Evolutionary conservation across 2,888 invertebrate genomes (phyloP).

Genomic region (Lithophane socia): DNA sequence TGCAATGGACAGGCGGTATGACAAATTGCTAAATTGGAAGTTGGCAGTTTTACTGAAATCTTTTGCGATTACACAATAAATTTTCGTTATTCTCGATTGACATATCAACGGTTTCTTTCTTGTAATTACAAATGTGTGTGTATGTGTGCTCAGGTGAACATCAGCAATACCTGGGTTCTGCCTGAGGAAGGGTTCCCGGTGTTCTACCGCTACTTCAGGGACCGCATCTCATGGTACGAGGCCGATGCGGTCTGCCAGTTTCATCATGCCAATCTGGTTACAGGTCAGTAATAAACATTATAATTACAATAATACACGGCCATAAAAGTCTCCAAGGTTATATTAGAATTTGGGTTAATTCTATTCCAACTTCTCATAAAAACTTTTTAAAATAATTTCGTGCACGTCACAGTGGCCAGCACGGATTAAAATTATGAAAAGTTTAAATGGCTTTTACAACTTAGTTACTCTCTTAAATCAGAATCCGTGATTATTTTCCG

Average conservation of each 20-base stretch:
- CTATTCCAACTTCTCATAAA: constrained; percentile 31
- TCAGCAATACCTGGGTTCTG: constrained; percentile 95
- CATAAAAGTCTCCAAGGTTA: constrained; percentile 16
- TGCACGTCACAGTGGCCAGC: constrained; percentile 63
- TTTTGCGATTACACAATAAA: neutral
- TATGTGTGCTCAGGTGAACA: constrained; percentile 92
- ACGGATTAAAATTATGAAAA: constrained; percentile 72
- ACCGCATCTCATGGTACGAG: constrained; percentile 96
- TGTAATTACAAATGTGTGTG: constrained; percentile 9
- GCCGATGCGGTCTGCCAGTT: constrained; percentile 96
- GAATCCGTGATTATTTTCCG: constrained; percentile 70
- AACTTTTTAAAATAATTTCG: constrained; percentile 69
- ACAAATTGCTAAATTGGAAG: constrained; percentile 32
- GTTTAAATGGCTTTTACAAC: constrained; percentile 78
- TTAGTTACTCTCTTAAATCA: constrained; percentile 72
- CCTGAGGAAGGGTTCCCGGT: constrained; percentile 95
- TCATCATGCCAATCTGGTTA: constrained; percentile 95
- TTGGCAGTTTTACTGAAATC: constrained; percentile 3
- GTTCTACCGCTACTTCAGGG: constrained; percentile 95
- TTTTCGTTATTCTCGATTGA: neutral
- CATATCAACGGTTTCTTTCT: neutral
- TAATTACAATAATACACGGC: neutral
- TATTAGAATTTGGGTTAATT: constrained; percentile 44
- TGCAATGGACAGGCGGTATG: constrained; percentile 46
- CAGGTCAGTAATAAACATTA: constrained; percentile 90